Conservation (phyloP, 1,140 invertebrate genomes). For the Bicyclus anynana region DNA sequence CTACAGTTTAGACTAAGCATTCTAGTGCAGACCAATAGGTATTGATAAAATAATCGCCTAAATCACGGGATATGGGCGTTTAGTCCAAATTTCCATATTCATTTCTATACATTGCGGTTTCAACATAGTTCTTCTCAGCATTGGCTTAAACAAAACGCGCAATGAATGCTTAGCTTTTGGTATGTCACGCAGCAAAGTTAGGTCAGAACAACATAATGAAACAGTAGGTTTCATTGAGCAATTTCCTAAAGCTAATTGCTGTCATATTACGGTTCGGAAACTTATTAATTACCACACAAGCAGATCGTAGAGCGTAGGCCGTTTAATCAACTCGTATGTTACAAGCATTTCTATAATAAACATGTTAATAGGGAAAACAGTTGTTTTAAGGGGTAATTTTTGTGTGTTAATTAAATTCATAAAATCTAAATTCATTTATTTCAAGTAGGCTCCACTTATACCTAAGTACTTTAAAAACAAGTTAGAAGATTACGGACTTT, state of each 20-base stretch:
- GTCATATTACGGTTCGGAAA: slow-evolving; percentile 31
- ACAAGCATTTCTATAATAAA: not conserved
- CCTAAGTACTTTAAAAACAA: too few species aligned
- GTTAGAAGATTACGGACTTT: too few species aligned
- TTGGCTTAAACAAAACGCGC: not conserved
- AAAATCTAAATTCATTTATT: too few species aligned
- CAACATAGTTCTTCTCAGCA: not conserved
- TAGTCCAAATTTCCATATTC: not conserved
- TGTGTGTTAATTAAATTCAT: too few species aligned
- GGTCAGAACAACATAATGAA: slow-evolving; percentile 18
- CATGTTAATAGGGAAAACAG: too few species aligned
- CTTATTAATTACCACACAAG: slow-evolving; percentile 28
- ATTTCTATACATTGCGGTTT: not conserved
- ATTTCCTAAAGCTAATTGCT: slow-evolving; percentile 36
- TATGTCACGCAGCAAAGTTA: slow-evolving; percentile 3
- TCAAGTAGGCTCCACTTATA: too few species aligned
- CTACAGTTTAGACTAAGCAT: slow-evolving; percentile 35
- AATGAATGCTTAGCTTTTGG: slow-evolving; percentile 3
- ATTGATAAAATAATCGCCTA: slow-evolving; percentile 38
- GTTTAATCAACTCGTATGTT: slow-evolving; percentile 15
- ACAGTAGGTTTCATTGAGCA: slow-evolving; percentile 32
- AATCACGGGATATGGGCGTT: slow-evolving; percentile 15
- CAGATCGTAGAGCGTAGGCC: slow-evolving; percentile 13
- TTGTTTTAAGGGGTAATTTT: too few species aligned
- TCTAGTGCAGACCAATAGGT: slow-evolving; percentile 40